Base-by-base conservation (phyloP, 2,888 invertebrate species). In the Acronicta leporina region DNA sequence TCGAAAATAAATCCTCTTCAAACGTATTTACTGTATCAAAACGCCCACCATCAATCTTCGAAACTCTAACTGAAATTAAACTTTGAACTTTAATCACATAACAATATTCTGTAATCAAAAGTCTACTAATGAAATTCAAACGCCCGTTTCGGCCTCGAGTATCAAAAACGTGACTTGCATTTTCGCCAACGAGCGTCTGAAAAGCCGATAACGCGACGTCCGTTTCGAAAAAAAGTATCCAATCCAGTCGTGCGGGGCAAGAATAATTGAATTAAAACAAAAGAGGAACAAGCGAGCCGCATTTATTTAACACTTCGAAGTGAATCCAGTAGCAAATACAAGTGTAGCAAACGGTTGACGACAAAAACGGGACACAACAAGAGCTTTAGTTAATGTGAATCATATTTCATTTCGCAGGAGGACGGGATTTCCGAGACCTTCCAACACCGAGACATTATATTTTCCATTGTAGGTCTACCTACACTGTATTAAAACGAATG, bases 341-440 rank as follows among this genome's bases (percentile, higher is more conserved):
- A 86, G 83, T 80, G 80, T 80, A 77, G 81, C 79, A 85, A 88
- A 87, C 80, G 80, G 78, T 86, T 82, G 68, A 78, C 81, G 88
- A 87, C 87, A 90, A 91, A 91, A 91, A 89, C 88, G 86, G 84
- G 79, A 87, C 87, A 88, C 84, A 89, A 88, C 88, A 85, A 87
- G 90, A 86, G 90, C 86, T 90, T 89, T 85, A 83, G 83, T 87
- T 89, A 91, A 92, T 91, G 90, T 83, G 88, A 82, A 86, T 91
- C 90, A 91, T 92, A 91, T 91, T 91, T 92, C 91, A 91, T 87
- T 87, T 83, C 77, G 75, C 75, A 79, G 82, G 83, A 83, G 85
- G 84, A 82, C 79, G 87, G 87, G 83, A 87, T 87, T 87, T 87
- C 87, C 86, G 84, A 85, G 86, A 81, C 83, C 83, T 80, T 75